Percentiles rank a stretch among this genome's conserved stretches.
phyloP scores from a whole-genome alignment of 2,113 vertebrate genomes.

The Amazona guildingii region DNA sequence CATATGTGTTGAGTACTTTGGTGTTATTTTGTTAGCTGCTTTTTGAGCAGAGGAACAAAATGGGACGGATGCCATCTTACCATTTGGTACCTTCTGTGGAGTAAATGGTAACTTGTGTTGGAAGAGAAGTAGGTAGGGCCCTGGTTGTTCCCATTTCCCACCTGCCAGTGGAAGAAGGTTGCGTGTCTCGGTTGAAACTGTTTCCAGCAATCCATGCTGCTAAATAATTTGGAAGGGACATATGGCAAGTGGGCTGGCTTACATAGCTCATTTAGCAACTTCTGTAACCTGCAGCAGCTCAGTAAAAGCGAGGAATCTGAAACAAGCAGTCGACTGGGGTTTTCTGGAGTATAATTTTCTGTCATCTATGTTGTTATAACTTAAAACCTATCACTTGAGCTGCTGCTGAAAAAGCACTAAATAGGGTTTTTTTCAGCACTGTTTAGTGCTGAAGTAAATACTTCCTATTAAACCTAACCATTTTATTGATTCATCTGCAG shows the following conservation, averaged over 20 bases:
- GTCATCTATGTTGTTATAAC: neutral
- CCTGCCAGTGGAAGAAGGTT: neutral
- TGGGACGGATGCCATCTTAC: neutral
- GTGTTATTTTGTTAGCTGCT: neutral
- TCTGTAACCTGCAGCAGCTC: neutral
- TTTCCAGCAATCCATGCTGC: neutral
- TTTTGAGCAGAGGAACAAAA: neutral
- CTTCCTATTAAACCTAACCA: neutral
- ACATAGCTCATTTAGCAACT: conserved; percentile 14
- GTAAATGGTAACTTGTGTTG: neutral
- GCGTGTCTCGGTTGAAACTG: neutral
- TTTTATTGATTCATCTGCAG: conserved; percentile 24
- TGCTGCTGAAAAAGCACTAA: neutral
- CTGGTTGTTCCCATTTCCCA: neutral
- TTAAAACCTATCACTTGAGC: neutral
- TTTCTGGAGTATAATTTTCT: neutral
- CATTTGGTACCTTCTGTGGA: neutral
- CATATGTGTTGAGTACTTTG: neutral
- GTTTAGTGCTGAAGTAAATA: neutral
- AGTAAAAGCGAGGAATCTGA: neutral
- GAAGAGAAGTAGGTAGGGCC: neutral
- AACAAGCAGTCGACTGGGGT: neutral
- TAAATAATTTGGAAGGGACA: conserved; percentile 19
- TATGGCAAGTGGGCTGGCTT: conserved; percentile 48
- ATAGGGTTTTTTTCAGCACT: neutral